These are phyloP conservation scores for Drosophila yooni DNA, from an alignment of 2,888 invertebrate species.

Conservation along the genomic window DNA sequence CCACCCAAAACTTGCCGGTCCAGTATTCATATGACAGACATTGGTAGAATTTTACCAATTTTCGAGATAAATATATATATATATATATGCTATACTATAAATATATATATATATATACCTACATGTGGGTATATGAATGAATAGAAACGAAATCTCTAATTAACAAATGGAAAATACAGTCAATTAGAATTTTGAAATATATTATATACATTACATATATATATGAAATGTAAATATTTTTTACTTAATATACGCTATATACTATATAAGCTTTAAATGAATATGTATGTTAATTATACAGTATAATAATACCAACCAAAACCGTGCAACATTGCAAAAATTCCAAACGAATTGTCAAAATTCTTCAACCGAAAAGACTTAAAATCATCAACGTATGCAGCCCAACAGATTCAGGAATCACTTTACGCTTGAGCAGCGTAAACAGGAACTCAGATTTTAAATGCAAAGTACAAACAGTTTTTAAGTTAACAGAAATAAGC, in stretches of 20 bases:
- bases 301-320: slow-evolving; percentile 40
- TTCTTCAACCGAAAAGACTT: slow-evolving; percentile 60
- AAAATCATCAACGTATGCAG: slow-evolving; percentile 30
- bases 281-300: slow-evolving; percentile 21
- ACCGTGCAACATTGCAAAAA: slow-evolving; percentile 27
- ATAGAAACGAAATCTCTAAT: slow-evolving; percentile 16
- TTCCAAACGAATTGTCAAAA: slow-evolving; percentile 48
- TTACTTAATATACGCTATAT: slow-evolving; percentile 45
- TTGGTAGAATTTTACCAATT: slow-evolving; percentile 32
- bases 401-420: slow-evolving; percentile 55
- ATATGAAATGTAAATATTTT: slow-evolving; percentile 46
- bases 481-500: slow-evolving; percentile 50
- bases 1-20: slow-evolving; percentile 78
- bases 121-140: slow-evolving; percentile 3
- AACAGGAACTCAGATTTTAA: slow-evolving; percentile 66
- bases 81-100: not conserved
- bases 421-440: slow-evolving; percentile 38
- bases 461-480: slow-evolving; percentile 71
- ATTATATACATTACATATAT: slow-evolving; percentile 39
- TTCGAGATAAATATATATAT: slow-evolving; percentile 4
- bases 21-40: slow-evolving; percentile 74
- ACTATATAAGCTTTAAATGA: slow-evolving; percentile 45
- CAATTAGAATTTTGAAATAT: slow-evolving; percentile 52
- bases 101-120: not conserved
- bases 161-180: slow-evolving; percentile 37